These are phyloP conservation scores for Tadarida brasiliensis DNA, from an alignment of 2,797 vertebrate genomes.

Conservation along the genomic window DNA sequence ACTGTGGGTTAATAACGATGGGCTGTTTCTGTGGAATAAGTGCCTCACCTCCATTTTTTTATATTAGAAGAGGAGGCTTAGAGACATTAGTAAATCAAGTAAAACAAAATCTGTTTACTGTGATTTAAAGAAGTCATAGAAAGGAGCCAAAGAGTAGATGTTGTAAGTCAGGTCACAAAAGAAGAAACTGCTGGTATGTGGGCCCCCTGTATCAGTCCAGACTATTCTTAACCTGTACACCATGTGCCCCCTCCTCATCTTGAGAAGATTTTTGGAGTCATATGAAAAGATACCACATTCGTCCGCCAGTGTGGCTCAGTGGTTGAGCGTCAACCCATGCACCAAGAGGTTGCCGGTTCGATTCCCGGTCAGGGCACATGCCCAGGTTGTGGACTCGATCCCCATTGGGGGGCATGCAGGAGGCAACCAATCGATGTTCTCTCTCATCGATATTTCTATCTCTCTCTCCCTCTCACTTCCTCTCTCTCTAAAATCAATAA, in stretches of 20 bases:
- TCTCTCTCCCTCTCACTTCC: no score
- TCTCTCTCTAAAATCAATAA: no score
- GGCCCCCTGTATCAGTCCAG: background rate
- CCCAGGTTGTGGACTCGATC: no score
- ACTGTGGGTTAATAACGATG: background rate
- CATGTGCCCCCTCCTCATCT: background rate
- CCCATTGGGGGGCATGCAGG: no score
- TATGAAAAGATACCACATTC: background rate
- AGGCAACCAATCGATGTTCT: no score
- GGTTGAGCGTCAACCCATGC: no score
- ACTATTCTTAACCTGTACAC: background rate
- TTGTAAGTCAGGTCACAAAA: background rate
- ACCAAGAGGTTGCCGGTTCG: no score
- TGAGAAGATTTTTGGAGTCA: background rate
- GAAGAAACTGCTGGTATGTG: background rate
- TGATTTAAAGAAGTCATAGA: constrained; percentile 4
- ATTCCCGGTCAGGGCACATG: no score
- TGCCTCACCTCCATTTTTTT: background rate
- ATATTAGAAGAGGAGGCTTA: background rate
- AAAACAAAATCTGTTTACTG: background rate
- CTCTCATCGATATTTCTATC: no score
- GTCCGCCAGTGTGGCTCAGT: no score
- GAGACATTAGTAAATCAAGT: background rate
- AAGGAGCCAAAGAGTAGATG: background rate
- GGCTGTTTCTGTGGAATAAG: background rate